Base-by-base conservation (phyloP, 2,888 invertebrate species). In the Stenotaenia linearis region DNA sequence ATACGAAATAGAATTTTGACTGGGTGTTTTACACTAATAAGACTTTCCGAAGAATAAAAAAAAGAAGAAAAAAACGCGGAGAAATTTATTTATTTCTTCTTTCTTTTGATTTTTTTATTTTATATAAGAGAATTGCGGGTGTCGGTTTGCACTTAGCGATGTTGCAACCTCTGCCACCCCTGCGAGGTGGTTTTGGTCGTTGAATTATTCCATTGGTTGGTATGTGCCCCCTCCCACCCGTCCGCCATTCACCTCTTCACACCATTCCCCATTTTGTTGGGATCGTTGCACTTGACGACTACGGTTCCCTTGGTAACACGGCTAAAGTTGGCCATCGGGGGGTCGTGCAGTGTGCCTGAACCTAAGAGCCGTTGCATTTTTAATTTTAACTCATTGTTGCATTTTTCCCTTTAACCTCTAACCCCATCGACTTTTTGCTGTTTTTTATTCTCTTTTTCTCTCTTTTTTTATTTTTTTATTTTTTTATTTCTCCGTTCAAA, bases 221-320 rank as follows among this genome's bases (percentile, higher is more conserved):
- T 69, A 28, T 10, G 69, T 69, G 69, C 69, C 69, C 69, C 15
- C 50, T n/a, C 50, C 50, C 21, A 50, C 50, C 69, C 69, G 28
- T 28, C 69, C 69, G 69, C 69, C 69, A 69, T 69, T 45, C 69
- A 69, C 69, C 69, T 69, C 69, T 69, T 69, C 69, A 69, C 69
- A 69, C 69, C 69, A 28, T 69, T 69, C 69, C 69, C 69, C 69
- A 69, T 69, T 69, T 69, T 69, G 69, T 69, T 69, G 69, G 69
- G 69, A 69, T 69, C 69, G 69, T 69, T 69, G 69, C 69, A 69
- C 69, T 69, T 69, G 69, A 69, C 69, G 69, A 69, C 69, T 69
- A 69, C 69, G 28, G 69, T 69, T 69, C 69, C 69, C 69, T 69
- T 69, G 69, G 69, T 28, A 69, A 69, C 69, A 69, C 69, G 69